Evolutionary conservation across 2,113 vertebrate species (phyloP), one percentile per base, ranked within the genome.

Genomic region (Phylloscopus whistleri): DNA sequence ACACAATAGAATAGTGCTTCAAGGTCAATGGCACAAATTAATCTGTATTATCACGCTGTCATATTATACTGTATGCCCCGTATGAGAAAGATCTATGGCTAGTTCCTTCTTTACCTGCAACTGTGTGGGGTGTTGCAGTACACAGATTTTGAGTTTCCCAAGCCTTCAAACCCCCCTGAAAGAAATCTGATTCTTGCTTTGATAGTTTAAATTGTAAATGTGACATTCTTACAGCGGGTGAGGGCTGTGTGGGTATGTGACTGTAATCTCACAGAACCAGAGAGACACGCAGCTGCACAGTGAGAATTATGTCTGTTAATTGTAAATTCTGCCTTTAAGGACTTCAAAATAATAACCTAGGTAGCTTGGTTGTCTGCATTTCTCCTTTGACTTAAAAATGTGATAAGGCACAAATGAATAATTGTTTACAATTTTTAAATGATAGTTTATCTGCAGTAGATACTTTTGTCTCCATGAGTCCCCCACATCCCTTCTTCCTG

Each of bases 1-100:
- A 88, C 90, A 94, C 96, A 94, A 74, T 75, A 87, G 80, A 90
- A 80, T 63, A 63, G 69, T 83, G 93, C 86, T 60, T 95, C 92
- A 96, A 96, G 97, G 97, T 97, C 93, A 95, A 86, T 67, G 81
- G 93, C 94, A 94, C 95, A 97, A 96, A 97, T 97, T 97, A 96
- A 96, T 90, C 93, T 96, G 95, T 94, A 93, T 97, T 97, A 95
- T 95, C 62, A 43, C 85, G 83, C 89, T 96, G 97, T 97, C 97
- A 87, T 94, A 96, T 94, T 92, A 60, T 46, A 52, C 74, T 27
- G 49, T 81, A 85, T 84, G 78, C 77, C 75, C 90, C 69, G 46
- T 76, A 92, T 67, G 94, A 95, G 95, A 85, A 96, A 97, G 97
- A 97, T 89, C 67, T 91, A 60, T 87, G 43, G 75, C 56, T 66